phyloP scores from a whole-genome alignment of 2,113 vertebrate genomes.

The Cephalopterus ornatus region DNA sequence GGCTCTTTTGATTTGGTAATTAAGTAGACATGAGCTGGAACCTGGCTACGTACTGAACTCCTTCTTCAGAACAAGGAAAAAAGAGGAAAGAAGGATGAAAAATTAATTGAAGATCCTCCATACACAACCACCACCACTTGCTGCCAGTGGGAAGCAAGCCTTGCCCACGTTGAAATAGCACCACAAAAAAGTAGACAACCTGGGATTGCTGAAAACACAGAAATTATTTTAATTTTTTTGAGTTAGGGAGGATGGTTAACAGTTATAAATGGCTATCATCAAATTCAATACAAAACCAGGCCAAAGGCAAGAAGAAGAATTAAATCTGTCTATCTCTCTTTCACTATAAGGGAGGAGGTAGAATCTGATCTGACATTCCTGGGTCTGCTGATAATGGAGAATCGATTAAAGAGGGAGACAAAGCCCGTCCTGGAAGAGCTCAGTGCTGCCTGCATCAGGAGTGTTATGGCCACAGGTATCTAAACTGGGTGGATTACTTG shows the following conservation, averaged over 20 bases:
- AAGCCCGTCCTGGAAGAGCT: conserved; percentile 75
- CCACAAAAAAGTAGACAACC: background rate
- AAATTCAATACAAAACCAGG: background rate
- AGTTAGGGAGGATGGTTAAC: background rate
- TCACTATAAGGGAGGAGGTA: conserved; percentile 65
- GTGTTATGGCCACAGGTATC: conserved; percentile 82
- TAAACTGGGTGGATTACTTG: background rate
- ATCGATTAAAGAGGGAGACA: conserved; percentile 75
- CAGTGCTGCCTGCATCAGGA: conserved; percentile 71
- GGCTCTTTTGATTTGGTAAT: background rate
- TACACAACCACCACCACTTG: background rate
- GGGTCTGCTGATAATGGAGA: conserved; percentile 80
- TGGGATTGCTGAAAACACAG: background rate
- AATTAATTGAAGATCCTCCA: background rate
- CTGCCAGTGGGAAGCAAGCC: background rate
- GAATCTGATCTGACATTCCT: conserved; percentile 76
- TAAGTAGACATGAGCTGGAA: background rate
- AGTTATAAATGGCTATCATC: background rate
- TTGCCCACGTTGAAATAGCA: background rate
- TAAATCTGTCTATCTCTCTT: background rate
- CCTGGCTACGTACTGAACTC: background rate
- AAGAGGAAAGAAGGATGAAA: background rate
- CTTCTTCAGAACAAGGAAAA: background rate
- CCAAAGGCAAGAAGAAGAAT: background rate
- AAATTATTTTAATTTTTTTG: background rate